Base-by-base conservation (phyloP, 2,888 invertebrate species). In the Microdon myrmicae region DNA sequence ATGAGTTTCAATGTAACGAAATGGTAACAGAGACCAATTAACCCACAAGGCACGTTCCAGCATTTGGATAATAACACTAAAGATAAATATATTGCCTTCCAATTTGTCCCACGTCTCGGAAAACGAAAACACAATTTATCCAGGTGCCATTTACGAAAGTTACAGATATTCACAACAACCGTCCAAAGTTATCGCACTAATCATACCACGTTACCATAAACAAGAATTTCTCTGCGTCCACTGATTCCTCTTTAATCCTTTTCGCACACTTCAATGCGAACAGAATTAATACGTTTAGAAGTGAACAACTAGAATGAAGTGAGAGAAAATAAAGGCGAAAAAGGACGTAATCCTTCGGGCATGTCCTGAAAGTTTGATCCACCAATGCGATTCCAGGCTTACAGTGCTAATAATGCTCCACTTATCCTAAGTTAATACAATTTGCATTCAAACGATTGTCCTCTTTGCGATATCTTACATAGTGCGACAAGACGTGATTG, bases 391-490 rank as follows among this genome's bases (percentile, higher is more conserved):
- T n/a, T n/a, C 45, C 47, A 55, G 37, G 47, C 47, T 55, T 47
- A 64, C 58, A 58, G 51, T 43, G 64, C 58, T 64, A 64, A 64
- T 64, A 64, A 64, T 64, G 58, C 51, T 43, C 64, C 64, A 64
- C 64, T 64, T 64, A 64, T 64, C 35, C 64, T 47, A 53, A 64
- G 64, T 64, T 64, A 64, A 64, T 64, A 64, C 47, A 64, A 64
- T 64, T 64, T 58, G 64, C 64, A 64, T 64, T 58, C 64, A 64
- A 64, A 64, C 64, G 64, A 58, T 64, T 64, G 64, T 64, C 58
- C 64, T 58, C 47, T 45, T 43, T 41, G 54, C 37, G 47, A 37
- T 60, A 47, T 23, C 25, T 6, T 7, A 13, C n/a, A 13, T 6
- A n/a, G 4, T 17, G 10, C n/a, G 35, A 17, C 9, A 10, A 12